Evolutionary conservation across 2,113 vertebrate genomes (phyloP), one percentile per base, ranked within the genome.

Genomic region (Coregonus clupeaformis): DNA sequence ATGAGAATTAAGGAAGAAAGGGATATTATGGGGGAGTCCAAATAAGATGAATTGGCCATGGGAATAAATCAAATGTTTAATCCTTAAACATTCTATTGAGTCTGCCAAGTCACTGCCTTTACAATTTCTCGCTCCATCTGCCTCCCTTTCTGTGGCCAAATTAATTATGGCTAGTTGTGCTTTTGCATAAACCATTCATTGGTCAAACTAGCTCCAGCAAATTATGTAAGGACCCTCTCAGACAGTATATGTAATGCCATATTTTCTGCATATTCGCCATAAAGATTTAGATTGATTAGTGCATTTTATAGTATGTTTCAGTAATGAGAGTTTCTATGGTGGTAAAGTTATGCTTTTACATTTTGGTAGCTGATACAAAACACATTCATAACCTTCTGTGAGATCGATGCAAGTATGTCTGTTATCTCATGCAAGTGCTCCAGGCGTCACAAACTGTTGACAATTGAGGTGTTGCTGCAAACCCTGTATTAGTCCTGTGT

Each of bases 81-180:
- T 84, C 82, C 80, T 89, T 87, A 84, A 88, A 86, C 77, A 84
- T 81, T 80, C 62, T 77, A 76, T 75, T 83, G 72, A 79, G 80
- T 83, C 80, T 90, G 85, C 86, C 83, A 85, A 81, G 79, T 68
- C 68, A 85, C 74, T 83, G 77, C 86, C 82, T 85, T 83, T 83
- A 90, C 86, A 90, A 90, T 90, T 90, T 88, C 73, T 71, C 76
- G 82, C 84, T 89, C 87, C 90, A 89, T 90, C 90, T 91, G 88
- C 73, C 78, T 77, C 76, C 75, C 74, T 63, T 77, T 78, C 72
- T 77, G 71, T 72, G 77, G 81, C 82, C 86, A 90, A 88, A 88
- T 91, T 84, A 90, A 88, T 87, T 87, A 86, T 71, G 29, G 9
- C 82, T 82, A 81, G 76, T 90, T 85, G 82, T 77, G 73, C 72